Percentiles rank a stretch among this genome's conserved stretches.
Conservation (phyloP, 2,888 invertebrate genomes). For the Syrista parreyssii region DNA sequence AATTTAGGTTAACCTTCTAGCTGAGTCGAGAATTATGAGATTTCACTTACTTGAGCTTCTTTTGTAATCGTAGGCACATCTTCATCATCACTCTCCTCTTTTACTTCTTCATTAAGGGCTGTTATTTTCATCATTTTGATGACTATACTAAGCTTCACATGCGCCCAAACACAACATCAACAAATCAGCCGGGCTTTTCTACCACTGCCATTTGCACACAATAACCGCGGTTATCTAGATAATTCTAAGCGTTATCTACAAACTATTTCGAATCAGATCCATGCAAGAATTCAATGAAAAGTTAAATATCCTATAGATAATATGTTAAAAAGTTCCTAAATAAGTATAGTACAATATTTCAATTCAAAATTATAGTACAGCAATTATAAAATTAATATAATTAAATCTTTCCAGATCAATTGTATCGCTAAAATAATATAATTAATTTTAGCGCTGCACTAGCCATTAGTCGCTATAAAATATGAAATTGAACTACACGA, state of each 20-base stretch:
- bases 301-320: not conserved
- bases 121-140: conserved; percentile 72
- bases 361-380: not conserved
- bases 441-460: not conserved
- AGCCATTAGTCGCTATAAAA: not conserved
- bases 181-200: conserved; percentile 29
- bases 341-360: not conserved
- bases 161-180: conserved; percentile 19
- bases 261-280: not conserved
- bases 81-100: conserved; percentile 72
- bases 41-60: conserved; percentile 69
- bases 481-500: not conserved
- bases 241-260: not conserved
- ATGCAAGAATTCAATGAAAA: not conserved
- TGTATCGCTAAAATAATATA: not conserved
- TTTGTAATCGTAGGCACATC: conserved; percentile 69
- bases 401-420: not conserved
- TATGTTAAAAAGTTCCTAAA: not conserved
- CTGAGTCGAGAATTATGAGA: not conserved
- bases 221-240: conserved; percentile 5
- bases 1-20: not conserved
- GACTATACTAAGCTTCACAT: conserved; percentile 9
- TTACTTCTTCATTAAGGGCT: conserved; percentile 75
- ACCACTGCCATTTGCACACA: not conserved
- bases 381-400: not conserved